Evolutionary conservation across 2,797 vertebrate genomes (phyloP), one percentile per base, ranked within the genome.

Genomic region (Nasua narica): DNA sequence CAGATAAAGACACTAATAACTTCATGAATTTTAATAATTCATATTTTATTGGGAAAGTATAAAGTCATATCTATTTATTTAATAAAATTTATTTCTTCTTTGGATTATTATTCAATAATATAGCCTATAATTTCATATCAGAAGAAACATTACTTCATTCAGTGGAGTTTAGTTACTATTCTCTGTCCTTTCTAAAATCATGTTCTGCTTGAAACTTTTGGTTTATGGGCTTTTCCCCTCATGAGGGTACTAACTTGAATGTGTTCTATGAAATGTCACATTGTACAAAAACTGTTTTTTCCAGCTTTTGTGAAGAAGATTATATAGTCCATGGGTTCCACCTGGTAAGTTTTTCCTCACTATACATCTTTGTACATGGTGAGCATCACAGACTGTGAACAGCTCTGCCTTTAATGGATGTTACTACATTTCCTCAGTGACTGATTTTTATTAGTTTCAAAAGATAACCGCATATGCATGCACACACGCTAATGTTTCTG

Each of bases 361-460:
- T 37, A 84, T 94, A n/a, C 93, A 43, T 76, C n/a, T 5, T 69
- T 96, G 54, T 90, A 98, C 86, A 70, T 88, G 92, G 94, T 97
- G 96, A 98, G 88, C 94, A 95, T 97, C 90, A 77, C 82, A 97
- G 97, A 78, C 91, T 77, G 87, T 50, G 79, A 97, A 65, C 95
- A 96, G 91, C 69, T 97, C 91, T 97, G 69, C 76, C 86, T 97
- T 97, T 98, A 98, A 98, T 98, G 83, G 95, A 98, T 97, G 97
- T 96, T 96, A 91, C 94, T 95, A 96, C 93, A 96, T 98, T 98
- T 98, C 98, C 95, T 98, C 97, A 93, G 97, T 97, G 96, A 86
- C 94, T 98, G 98, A 81, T 93, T 98, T 98, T 98, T 98, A 98
- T 98, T 97, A 96, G 92, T 98, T 98, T 98, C 95, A 96, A 98